These are phyloP conservation scores for Cryptotermes secundus DNA, from an alignment of 1,140 invertebrate genomes.

Conservation along the genomic window DNA sequence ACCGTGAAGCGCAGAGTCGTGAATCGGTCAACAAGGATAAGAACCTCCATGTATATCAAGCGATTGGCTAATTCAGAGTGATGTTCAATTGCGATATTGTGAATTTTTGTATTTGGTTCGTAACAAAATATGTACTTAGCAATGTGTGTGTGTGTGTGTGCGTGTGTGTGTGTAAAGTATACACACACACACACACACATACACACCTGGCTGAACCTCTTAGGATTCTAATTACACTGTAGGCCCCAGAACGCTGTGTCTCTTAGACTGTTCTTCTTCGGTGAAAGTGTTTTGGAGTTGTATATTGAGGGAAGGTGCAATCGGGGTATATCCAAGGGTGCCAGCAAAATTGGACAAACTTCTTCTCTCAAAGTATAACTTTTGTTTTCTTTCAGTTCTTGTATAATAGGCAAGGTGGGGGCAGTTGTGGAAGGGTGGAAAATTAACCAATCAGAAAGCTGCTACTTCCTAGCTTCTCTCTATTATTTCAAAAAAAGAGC, in stretches of 20 bases:
- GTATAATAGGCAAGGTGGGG: background rate
- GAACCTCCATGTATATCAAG: no score
- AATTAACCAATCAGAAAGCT: constrained; percentile 9
- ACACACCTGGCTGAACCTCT: no score
- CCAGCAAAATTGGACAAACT: background rate
- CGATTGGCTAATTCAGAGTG: no score
- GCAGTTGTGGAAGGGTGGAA: background rate
- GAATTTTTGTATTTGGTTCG: no score
- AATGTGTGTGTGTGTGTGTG: no score
- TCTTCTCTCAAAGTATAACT: background rate
- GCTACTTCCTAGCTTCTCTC: background rate
- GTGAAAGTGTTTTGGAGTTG: background rate
- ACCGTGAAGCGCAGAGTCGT: no score
- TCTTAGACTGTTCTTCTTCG: background rate
- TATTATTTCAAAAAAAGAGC: background rate
- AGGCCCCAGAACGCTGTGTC: background rate
- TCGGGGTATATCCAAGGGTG: constrained; percentile 1
- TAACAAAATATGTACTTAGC: no score
- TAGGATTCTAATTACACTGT: no score
- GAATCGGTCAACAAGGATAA: no score
- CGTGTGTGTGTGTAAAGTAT: no score
- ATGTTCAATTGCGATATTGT: no score
- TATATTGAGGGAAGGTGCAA: background rate
- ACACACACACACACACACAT: no score
- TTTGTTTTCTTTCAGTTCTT: constrained; percentile 9